These are phyloP conservation scores for Neuroterus valhalla DNA, from an alignment of 1,140 invertebrate species.

Conservation along the genomic window DNA sequence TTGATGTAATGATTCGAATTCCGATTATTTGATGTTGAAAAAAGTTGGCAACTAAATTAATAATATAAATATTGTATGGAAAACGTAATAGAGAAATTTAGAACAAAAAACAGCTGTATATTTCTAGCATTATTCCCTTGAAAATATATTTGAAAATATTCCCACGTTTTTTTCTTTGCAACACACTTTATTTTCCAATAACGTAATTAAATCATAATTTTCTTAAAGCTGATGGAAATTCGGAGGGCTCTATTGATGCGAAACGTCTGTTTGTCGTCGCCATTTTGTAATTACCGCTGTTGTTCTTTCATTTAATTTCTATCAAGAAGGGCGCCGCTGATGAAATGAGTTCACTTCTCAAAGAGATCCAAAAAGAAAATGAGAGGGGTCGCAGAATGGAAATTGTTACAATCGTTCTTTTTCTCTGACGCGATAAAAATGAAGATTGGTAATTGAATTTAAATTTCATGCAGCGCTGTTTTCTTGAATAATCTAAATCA, in stretches of 20 bases:
- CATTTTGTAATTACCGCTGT: conserved; percentile 61
- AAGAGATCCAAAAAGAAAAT: conserved; percentile 37
- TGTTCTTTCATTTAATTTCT: conserved; percentile 71
- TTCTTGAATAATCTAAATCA: conserved; percentile 64
- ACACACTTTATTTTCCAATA: too few species aligned
- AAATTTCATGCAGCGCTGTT: conserved; percentile 63
- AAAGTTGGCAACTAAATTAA: too few species aligned
- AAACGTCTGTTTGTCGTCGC: conserved; percentile 24
- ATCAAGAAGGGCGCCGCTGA: conserved; percentile 47
- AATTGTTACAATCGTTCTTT: conserved; percentile 38
- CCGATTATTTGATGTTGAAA: too few species aligned
- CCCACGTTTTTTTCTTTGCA: too few species aligned
- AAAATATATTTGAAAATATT: too few species aligned
- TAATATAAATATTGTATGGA: too few species aligned
- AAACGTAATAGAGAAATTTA: too few species aligned
- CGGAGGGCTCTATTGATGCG: conserved; percentile 32
- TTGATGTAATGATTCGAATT: too few species aligned
- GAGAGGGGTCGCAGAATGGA: conserved; percentile 30
- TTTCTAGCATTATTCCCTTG: too few species aligned
- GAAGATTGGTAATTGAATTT: conserved; percentile 55
- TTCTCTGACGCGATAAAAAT: conserved; percentile 31
- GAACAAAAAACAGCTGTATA: too few species aligned
- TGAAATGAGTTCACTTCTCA: conserved; percentile 46
- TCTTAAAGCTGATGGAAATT: background rate
- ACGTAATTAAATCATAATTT: too few species aligned